Evolutionary conservation across 2,113 vertebrate species (phyloP), one percentile per base, ranked within the genome.

Genomic region (Zapus hudsonius): DNA sequence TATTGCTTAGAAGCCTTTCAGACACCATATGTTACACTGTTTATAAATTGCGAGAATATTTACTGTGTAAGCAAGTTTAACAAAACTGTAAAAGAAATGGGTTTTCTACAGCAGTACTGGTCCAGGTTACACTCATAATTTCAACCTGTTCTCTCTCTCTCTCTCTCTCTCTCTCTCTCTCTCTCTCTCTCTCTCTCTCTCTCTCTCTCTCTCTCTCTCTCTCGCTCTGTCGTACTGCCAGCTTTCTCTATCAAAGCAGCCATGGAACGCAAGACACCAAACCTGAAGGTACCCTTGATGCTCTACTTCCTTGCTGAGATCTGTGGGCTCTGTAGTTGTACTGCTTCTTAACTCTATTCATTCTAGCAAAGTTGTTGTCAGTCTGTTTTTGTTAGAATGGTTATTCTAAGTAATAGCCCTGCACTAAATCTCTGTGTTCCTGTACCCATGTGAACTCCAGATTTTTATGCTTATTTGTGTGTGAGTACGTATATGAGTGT

Each of bases 1-100:
- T 57, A 90, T 86, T 83, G 55, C 47, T 93, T 72, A 69, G 70
- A 81, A 87, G 73, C 20, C 57, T 94, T 92, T 74, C 42, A 55
- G 61, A 90, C 44, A 38, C 59, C 42, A 47, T 61, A 57, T 84
- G 42, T 64, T 52, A 8, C 1, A 33, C 61, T n/a, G 10, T 83
- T 94, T 93, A 76, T 74, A 83, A 94, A 69, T 42, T 79, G 33
- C 17, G 12, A 57, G 31, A 52, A 85, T 66, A 73, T 83, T 94
- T 67, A 82, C 42, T 38, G 13, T 25, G 47, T 74, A 90, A 88
- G 70, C 13, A 82, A 72, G 40, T 84, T 84, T 67, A 80, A 74
- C 13, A 82, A 85, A 89, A 82, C 66, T 36, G n/a, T 57, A 79
- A 74, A 88, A 72, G 10, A 69, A 57, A 3, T 73, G 40, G 47